A percentile compares a stretch with the other conserved stretches of the same genome.
Evolutionary conservation across 2,797 vertebrate genomes (phyloP).

Genomic region (Etheostoma perlongum): DNA sequence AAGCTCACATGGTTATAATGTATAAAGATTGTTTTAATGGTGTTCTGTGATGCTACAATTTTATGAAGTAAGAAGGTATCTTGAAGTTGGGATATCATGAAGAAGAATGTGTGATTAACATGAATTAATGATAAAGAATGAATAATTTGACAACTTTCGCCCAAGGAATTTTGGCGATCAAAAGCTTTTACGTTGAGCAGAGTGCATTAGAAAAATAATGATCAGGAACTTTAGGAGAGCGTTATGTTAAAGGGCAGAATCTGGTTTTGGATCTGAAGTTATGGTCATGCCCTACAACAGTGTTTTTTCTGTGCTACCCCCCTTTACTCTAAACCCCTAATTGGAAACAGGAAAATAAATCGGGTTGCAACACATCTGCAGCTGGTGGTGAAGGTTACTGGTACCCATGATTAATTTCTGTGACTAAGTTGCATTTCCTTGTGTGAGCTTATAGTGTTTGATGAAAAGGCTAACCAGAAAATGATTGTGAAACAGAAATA

Average conservation of each 20-base stretch:
- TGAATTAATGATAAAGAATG: constrained; percentile 58
- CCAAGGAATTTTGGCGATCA: constrained; percentile 44
- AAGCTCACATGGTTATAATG: not conserved
- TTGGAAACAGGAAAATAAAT: constrained; percentile 29
- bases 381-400: not conserved
- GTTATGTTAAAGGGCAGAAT: constrained; percentile 47
- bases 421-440: not conserved
- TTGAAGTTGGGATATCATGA: constrained; percentile 23
- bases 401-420: not conserved
- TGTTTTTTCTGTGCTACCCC: constrained; percentile 8
- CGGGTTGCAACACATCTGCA: not conserved
- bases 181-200: constrained; percentile 37
- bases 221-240: constrained; percentile 28
- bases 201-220: constrained; percentile 43
- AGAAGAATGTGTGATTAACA: constrained; percentile 46
- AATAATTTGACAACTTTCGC: constrained; percentile 64
- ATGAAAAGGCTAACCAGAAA: not conserved
- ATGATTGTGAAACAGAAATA: not conserved
- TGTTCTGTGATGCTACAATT: constrained; percentile 2
- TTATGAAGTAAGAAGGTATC: not conserved
- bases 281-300: constrained; percentile 26
- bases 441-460: not conserved
- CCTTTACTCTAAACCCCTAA: constrained; percentile 3
- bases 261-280: constrained; percentile 1
- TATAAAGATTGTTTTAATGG: constrained; percentile 24